Base-by-base conservation (phyloP, 2,888 invertebrate species). In the Dioctria linearis region DNA sequence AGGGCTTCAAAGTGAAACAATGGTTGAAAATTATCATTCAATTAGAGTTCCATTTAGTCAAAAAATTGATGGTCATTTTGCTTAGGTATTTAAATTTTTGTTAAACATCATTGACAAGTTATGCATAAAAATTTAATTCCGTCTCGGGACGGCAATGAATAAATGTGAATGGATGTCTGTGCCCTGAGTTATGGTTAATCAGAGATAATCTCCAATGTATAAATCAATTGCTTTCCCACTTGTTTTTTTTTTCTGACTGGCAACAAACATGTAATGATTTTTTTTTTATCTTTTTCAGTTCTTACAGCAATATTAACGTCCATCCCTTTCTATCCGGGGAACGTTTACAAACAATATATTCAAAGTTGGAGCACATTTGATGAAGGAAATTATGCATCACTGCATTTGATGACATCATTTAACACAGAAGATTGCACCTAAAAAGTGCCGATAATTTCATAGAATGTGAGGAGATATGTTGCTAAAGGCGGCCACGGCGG, bases 31-130 rank as follows among this genome's bases (percentile, higher is more conserved):
- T 82, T 82, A 80, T 80, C 75, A 82, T 82, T 82, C 82, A 82
- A 82, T 80, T 82, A 80, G 80, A 82, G 82, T 82, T 76, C 78
- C 79, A 82, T 59, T 82, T 82, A 82, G 80, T 82, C 79, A 79
- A 82, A 82, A 25, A 82, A 82, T 82, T 82, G 82, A 78, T 80
- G 82, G 80, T 82, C 82, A 80, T 82, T 82, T 82, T 71, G 71
- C 71, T 71, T 51, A 73, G 46, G 73, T 73, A 82, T 79, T 79
- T 82, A 81, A 78, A 80, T 79, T 82, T 76, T 67, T 63, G 71
- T 66, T 73, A 75, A 75, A 75, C 42, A 61, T 61, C 61, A 13
- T 59, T 61, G 75, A 82, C 82, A 82, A 78, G 76, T 82, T 82
- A 46, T 80, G 82, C 80, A 82, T 82, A 80, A 79, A 59, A 82